phyloP scores from a whole-genome alignment of 2,888 invertebrate species.

The Pyralis farinalis region DNA sequence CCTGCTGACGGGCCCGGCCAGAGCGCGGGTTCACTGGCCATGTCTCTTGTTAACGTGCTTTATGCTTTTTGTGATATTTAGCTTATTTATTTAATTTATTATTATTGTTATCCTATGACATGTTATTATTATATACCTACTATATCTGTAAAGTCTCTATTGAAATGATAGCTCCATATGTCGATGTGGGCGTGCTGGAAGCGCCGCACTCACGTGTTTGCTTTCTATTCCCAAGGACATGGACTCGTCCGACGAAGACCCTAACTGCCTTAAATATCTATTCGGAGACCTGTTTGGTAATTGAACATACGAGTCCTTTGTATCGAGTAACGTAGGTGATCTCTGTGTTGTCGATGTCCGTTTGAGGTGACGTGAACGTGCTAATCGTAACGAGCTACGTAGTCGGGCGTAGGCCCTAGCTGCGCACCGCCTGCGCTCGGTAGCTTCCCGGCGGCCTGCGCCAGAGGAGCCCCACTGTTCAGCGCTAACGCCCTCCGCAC shows the following conservation, averaged over 20 bases:
- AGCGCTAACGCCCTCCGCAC: conserved; percentile 25
- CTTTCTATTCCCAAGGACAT: conserved; percentile 68
- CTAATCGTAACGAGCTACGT: conserved; percentile 35
- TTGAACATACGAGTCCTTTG: conserved; percentile 35
- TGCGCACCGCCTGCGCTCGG: conserved; percentile 18
- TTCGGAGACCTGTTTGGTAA: conserved; percentile 86
- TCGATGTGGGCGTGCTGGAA: not conserved
- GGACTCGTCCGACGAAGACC: conserved; percentile 77
- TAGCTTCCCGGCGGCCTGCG: conserved; percentile 5
- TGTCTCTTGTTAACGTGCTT: conserved; percentile 46
- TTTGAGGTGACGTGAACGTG: conserved; percentile 43
- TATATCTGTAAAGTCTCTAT: conserved; percentile 7
- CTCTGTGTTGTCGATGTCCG: conserved; percentile 68
- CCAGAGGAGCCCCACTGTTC: conserved; percentile 2
- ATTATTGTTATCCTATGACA: conserved; percentile 25
- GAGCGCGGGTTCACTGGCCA: conserved; percentile 27
- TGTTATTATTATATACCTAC: conserved; percentile 23
- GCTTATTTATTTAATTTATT: conserved; percentile 62
- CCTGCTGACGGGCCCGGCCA: not conserved
- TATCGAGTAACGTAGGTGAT: conserved; percentile 56
- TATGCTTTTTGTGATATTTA: conserved; percentile 73
- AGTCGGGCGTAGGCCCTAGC: conserved; percentile 36
- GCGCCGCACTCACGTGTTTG: conserved; percentile 42
- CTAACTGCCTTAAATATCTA: conserved; percentile 87
- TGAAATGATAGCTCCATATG: too few species aligned